Base-by-base conservation (phyloP, 1,140 invertebrate genomes). In the Yoshiicerus persimilis region DNA sequence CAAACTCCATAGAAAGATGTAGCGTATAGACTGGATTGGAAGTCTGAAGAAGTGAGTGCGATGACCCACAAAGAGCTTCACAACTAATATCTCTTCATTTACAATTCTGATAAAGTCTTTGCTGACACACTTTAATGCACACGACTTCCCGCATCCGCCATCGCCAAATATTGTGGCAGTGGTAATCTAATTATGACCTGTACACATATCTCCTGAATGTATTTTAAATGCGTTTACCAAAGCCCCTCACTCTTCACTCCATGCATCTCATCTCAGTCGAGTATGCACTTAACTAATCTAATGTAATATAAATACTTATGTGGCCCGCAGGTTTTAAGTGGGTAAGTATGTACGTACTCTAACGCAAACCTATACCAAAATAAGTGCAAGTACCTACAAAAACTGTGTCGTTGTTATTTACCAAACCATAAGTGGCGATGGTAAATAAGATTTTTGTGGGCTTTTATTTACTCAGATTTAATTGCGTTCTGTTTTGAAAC, bases 81-180 rank as follows among this genome's bases (percentile, higher is more conserved):
- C 75, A 80, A 36, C 32, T 80, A 80, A 80, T 36, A 80, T 80
- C 75, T 80, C 75, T 80, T 80, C 75, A 80, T 80, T 80, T 80
- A 80, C 75, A 80, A 80, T 80, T 80, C 75, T 80, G 75, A 80
- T 80, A 80, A 80, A 80, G 75, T 80, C 75, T 80, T 38, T 80
- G 75, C 75, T 80, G 75, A 80, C 75, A 80, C 75, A 80, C 75
- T 80, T 80, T 80, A 80, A n/a, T 80, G 75, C 75, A 80, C 75
- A 80, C 75, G 75, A 80, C 75, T 80, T 80, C 75, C 75, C 75
- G 75, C 75, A 80, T 80, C 75, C 75, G 75, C 75, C 75, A 80
- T 80, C 75, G 34, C 75, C 75, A 80, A 80, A 80, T 80, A 80
- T 80, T 80, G 75, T 80, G 75, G 75, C 75, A 80, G 75, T 80